phyloP scores from a whole-genome alignment of 2,113 vertebrate genomes.

The Leucopsar rothschildi region DNA sequence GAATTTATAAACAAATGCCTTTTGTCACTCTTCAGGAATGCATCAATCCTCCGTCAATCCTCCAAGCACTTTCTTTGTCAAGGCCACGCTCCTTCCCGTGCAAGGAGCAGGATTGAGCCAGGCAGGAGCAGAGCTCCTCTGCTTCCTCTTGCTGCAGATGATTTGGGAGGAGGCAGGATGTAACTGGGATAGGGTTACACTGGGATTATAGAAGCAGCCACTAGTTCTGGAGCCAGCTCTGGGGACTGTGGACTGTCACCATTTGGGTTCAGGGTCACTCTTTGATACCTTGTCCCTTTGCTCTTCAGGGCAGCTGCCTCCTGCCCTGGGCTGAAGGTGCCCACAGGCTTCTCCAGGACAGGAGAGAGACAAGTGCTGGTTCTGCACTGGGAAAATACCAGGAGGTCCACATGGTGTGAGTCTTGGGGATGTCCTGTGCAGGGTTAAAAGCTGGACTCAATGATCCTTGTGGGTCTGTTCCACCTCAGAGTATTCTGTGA shows the following conservation, averaged over 20 bases:
- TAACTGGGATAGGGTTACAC: not conserved
- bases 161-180: not conserved
- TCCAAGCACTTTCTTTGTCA: not conserved
- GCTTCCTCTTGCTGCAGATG: not conserved
- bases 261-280: not conserved
- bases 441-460: not conserved
- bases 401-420: not conserved
- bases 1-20: conserved; percentile 21
- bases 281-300: not conserved
- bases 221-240: not conserved
- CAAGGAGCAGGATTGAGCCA: not conserved
- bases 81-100: not conserved
- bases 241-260: not conserved
- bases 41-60: not conserved
- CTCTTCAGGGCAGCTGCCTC: not conserved
- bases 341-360: accelerated
- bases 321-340: not conserved
- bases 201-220: not conserved
- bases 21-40: conserved; percentile 30
- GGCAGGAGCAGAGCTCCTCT: not conserved
- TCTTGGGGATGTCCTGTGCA: not conserved
- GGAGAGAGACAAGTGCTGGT: not conserved
- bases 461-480: not conserved
- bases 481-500: not conserved
- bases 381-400: not conserved